Conservation (phyloP, 2,797 vertebrate species). For the Oreochromis grahami region DNA sequence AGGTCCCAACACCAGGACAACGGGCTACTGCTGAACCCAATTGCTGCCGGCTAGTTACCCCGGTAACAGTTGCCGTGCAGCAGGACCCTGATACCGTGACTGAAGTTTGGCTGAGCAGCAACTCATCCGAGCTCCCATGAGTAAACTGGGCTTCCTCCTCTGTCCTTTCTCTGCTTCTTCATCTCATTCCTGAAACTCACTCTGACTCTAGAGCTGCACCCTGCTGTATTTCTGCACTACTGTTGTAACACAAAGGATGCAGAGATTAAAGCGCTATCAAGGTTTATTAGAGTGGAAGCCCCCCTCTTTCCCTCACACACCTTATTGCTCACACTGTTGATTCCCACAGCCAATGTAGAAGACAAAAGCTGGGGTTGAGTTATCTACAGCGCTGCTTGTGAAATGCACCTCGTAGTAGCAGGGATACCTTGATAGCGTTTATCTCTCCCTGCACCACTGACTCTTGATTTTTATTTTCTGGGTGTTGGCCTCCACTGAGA, state of each 20-base stretch:
- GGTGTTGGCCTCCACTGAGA: constrained; percentile 45
- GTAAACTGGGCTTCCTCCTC: constrained; percentile 63
- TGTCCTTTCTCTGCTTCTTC: constrained; percentile 28
- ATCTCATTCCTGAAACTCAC: constrained; percentile 43
- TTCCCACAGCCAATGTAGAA: not conserved
- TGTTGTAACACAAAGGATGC: constrained; percentile 18
- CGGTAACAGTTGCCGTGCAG: constrained; percentile 83
- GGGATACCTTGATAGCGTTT: constrained; percentile 60
- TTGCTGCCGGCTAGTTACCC: constrained; percentile 78
- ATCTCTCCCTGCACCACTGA: constrained; percentile 37
- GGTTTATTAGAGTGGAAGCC: constrained; percentile 15
- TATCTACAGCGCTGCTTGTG: not conserved
- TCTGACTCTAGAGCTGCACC: constrained; percentile 21
- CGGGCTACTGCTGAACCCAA: constrained; percentile 61
- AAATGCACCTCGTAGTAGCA: constrained; percentile 6
- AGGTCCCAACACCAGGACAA: constrained; percentile 71
- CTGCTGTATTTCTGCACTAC: constrained; percentile 50
- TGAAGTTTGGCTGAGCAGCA: constrained; percentile 67
- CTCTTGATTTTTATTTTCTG: constrained; percentile 46
- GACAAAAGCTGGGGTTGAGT: constrained; percentile 12
- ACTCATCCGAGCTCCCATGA: constrained; percentile 60
- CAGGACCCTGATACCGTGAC: constrained; percentile 64
- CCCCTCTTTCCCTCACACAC: not conserved
- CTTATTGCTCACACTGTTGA: not conserved
- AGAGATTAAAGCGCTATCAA: constrained; percentile 60